Percentiles rank a stretch among this genome's conserved stretches.
Evolutionary conservation across 2,113 vertebrate genomes (phyloP).

Genomic region (Prionailurus viverrinus): DNA sequence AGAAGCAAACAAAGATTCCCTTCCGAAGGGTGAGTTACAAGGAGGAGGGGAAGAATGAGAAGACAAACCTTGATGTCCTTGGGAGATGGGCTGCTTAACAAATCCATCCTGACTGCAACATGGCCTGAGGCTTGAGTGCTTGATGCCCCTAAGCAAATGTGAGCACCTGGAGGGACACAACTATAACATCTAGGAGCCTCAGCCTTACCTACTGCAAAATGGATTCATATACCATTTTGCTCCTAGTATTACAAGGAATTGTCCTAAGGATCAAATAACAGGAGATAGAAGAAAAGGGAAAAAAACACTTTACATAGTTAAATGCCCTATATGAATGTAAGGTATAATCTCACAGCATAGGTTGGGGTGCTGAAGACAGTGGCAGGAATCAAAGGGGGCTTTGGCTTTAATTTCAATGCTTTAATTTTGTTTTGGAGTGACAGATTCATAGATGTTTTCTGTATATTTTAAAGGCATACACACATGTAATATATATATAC

Average conservation of each 20-base stretch:
- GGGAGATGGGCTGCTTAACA: background rate
- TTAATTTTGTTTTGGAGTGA: background rate
- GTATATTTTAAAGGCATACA: background rate
- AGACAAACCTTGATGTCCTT: background rate
- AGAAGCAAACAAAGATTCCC: conserved; percentile 60
- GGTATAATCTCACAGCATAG: background rate
- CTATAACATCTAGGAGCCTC: background rate
- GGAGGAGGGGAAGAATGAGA: background rate
- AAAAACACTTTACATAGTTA: background rate
- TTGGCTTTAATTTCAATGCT: background rate
- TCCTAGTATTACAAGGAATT: background rate
- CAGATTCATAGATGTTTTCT: background rate
- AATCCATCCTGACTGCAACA: background rate
- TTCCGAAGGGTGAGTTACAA: background rate
- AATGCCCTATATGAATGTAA: background rate
- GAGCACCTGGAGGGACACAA: background rate
- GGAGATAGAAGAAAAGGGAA: background rate
- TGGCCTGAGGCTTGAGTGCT: background rate
- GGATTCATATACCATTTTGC: no score
- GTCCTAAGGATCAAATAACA: background rate
- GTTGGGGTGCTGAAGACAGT: background rate
- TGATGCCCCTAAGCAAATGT: background rate
- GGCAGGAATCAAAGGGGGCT: background rate
- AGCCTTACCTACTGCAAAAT: background rate
- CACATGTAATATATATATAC: background rate